Percentiles rank a stretch among this genome's conserved stretches.
Conservation (phyloP, 2,797 vertebrate genomes). For the Macroramphosus scolopax region DNA sequence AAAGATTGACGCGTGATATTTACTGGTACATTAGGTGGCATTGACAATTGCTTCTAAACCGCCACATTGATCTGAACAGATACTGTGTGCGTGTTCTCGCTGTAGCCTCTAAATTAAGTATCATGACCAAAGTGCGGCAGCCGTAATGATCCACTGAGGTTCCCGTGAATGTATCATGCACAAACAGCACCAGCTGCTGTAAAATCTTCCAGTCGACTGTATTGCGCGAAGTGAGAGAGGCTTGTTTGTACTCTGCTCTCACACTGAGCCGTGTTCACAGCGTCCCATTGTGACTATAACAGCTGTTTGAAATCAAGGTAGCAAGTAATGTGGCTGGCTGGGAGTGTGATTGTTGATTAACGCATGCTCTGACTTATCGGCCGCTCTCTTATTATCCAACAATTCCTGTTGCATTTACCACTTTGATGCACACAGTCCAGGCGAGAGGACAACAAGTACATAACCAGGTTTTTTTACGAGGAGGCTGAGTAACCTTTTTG, state of each 20-base stretch:
- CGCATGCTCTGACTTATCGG: neutral
- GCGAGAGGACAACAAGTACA: neutral
- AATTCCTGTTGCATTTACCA: no score
- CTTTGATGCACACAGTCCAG: neutral
- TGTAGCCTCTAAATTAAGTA: no score
- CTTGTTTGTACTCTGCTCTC: no score
- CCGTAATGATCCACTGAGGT: neutral
- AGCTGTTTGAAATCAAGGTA: no score
- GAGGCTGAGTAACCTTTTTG: neutral
- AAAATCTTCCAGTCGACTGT: constrained; percentile 1
- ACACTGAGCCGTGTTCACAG: neutral
- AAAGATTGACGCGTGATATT: constrained; percentile 6
- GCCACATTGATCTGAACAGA: constrained; percentile 5
- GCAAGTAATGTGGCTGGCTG: neutral
- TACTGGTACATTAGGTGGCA: neutral
- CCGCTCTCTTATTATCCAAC: no score
- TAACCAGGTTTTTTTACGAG: neutral
- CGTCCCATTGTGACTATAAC: constrained; percentile 2
- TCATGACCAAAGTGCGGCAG: neutral
- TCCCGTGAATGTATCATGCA: constrained; percentile 2
- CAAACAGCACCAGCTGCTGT: neutral
- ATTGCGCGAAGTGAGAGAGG: constrained; percentile 2
- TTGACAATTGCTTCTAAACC: constrained; percentile 19
- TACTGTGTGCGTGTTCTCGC: no score
- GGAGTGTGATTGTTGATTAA: neutral